These are phyloP conservation scores for Zosterops borbonicus DNA, from an alignment of 2,113 vertebrate species.

Conservation along the genomic window DNA sequence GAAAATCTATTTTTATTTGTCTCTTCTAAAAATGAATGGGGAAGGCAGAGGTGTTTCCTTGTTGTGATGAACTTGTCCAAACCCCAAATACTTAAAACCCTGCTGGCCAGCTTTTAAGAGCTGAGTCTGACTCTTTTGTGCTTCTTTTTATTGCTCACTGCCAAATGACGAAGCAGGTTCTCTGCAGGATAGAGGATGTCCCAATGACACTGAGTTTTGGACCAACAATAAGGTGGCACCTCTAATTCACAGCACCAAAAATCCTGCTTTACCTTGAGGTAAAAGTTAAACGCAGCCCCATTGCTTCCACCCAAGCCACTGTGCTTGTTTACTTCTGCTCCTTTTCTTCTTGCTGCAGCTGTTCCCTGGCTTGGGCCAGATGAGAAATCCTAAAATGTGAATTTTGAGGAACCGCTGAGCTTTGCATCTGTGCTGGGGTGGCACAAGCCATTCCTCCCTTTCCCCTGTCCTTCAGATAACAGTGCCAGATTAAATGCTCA, in stretches of 20 bases:
- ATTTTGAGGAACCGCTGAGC: background rate
- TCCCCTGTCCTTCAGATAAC: background rate
- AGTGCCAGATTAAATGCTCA: background rate
- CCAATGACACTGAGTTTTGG: background rate
- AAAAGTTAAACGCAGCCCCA: background rate
- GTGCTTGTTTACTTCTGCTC: background rate
- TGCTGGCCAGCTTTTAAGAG: background rate
- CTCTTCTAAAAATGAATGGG: background rate
- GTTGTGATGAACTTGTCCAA: background rate
- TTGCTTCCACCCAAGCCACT: background rate
- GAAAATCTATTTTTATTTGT: background rate
- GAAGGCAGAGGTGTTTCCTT: background rate
- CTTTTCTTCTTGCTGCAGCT: background rate
- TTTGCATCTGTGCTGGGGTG: background rate
- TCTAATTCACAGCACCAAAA: background rate
- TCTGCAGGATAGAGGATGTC: background rate
- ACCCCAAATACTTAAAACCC: background rate
- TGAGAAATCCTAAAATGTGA: background rate
- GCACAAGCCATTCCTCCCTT: background rate
- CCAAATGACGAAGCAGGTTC: background rate
- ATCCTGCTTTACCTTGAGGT: background rate
- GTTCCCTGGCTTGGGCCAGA: background rate
- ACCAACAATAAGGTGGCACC: background rate
- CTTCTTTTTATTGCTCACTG: background rate
- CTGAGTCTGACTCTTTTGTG: background rate